Evolutionary conservation across 1,140 invertebrate genomes (phyloP).

Genomic region (Thaumatotibia leucotreta): DNA sequence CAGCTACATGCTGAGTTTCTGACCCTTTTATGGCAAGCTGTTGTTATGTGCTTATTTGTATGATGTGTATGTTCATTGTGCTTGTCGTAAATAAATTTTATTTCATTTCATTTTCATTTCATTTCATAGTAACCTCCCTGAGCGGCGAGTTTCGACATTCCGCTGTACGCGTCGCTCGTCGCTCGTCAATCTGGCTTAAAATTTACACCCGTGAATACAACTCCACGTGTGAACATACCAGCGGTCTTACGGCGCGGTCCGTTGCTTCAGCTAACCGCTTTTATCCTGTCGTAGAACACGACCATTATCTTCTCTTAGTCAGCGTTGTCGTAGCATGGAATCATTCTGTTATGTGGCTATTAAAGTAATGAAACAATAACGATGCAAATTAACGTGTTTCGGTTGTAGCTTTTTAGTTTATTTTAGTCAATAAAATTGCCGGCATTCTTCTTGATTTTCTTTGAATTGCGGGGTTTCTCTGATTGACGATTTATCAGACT

Average conservation of each 20-base stretch:
- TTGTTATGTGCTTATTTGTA: too few species aligned
- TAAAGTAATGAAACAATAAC: not conserved
- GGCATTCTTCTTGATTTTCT: too few species aligned
- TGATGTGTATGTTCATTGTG: too few species aligned
- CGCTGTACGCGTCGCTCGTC: too few species aligned
- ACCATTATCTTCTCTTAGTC: not conserved
- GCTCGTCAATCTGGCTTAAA: not conserved
- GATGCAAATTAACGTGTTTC: not conserved
- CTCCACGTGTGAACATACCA: not conserved
- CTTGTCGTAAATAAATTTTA: too few species aligned
- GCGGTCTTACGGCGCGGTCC: constrained; percentile 1
- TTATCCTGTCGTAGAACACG: constrained; percentile 9
- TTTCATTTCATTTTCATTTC: too few species aligned
- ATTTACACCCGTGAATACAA: not conserved
- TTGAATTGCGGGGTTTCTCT: too few species aligned
- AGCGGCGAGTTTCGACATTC: too few species aligned
- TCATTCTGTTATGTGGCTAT: not conserved
- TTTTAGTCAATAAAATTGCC: not conserved
- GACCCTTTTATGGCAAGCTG: too few species aligned
- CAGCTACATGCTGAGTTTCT: too few species aligned
- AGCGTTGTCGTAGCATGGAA: not conserved
- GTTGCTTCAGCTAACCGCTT: not conserved
- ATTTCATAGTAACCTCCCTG: too few species aligned
- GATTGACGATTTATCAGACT: too few species aligned
- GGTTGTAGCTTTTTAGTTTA: not conserved